A percentile compares a stretch with the other conserved stretches of the same genome.
Conservation (phyloP, 2,797 vertebrate species). For the Glyptemys insculpta region DNA sequence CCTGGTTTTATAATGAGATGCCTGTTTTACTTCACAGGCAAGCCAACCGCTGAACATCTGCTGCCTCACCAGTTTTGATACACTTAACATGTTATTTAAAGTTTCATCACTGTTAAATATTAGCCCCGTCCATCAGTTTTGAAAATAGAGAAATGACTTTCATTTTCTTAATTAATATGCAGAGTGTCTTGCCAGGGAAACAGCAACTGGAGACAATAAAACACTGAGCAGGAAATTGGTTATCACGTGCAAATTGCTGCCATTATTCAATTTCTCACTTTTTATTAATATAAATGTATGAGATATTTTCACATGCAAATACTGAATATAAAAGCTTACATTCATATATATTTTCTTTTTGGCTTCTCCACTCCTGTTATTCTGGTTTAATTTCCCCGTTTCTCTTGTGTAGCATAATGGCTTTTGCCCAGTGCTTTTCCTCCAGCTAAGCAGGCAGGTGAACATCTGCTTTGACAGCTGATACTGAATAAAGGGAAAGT, state of each 20-base stretch:
- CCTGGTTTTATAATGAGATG: conserved; percentile 55
- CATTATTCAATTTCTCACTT: background rate
- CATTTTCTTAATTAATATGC: conserved; percentile 9
- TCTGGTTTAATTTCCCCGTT: background rate
- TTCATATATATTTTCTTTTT: background rate
- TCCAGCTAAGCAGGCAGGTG: background rate
- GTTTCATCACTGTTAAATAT: conserved; percentile 28
- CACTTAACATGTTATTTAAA: conserved; percentile 11
- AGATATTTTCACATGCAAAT: background rate
- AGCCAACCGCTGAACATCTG: conserved; percentile 53
- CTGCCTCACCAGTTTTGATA: conserved; percentile 34
- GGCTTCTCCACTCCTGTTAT: background rate
- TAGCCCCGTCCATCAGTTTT: background rate
- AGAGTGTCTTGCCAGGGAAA: conserved; percentile 17
- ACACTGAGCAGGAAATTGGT: background rate
- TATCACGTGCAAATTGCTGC: background rate
- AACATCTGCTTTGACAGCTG: conserved; percentile 21
- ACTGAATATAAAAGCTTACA: background rate
- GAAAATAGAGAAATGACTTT: conserved; percentile 6
- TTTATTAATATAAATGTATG: background rate
- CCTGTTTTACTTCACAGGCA: background rate
- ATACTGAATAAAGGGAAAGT: background rate
- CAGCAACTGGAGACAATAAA: background rate
- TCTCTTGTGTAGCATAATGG: background rate
- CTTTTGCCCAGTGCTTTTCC: background rate